Base-by-base conservation (phyloP, 2,113 vertebrate species). In the Oryzias curvinotus region DNA sequence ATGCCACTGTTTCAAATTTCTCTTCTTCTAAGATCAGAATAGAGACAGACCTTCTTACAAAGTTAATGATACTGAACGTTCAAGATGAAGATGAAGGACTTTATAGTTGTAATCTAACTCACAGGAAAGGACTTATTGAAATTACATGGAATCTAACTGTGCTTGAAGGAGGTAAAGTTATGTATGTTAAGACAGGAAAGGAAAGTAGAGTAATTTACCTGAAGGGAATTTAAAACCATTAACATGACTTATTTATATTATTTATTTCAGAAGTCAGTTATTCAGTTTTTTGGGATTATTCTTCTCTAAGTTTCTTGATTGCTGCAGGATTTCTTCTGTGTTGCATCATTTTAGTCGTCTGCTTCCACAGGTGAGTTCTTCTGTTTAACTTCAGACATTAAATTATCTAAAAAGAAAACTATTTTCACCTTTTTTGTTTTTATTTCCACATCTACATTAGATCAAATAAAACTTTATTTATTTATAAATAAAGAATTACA, bases 101-200 rank as follows among this genome's bases (percentile, higher is more conserved):
- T 28, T 85, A 84, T 46, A 52, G 0, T 25, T 85, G 81, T 61
- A 0, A 0, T 2, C 1, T 68, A 18, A 1, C 0, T 51, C 0
- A 0, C 0, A 0, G 0, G 0, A 0, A 0, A 0, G 75, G 73
- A 1, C 0, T 0, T 4, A 0, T 0, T 0, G 13, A 0, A 10
- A 17, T 8, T 1, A 1, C 1, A 13, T 85, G 77, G 77, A 82
- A 61, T 66, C 42, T 87, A 71, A 66, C 41, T 0, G 53, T 82
- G 19, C 28, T 1, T 41, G 45, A 52, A 12, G 15, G 50, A 41
- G 13, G 2, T 8, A 16, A 65, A 74, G 74, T 68, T 75, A 63
- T 1, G 71, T 58, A 36, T 2, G 66, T 23, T 17, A 62, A 14
- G 10, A 36, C 3, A 36, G 36, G 12, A 36, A 23, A 36, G 12